These are phyloP conservation scores for Leucophenga varia DNA, from an alignment of 1,140 invertebrate genomes.

Conservation along the genomic window DNA sequence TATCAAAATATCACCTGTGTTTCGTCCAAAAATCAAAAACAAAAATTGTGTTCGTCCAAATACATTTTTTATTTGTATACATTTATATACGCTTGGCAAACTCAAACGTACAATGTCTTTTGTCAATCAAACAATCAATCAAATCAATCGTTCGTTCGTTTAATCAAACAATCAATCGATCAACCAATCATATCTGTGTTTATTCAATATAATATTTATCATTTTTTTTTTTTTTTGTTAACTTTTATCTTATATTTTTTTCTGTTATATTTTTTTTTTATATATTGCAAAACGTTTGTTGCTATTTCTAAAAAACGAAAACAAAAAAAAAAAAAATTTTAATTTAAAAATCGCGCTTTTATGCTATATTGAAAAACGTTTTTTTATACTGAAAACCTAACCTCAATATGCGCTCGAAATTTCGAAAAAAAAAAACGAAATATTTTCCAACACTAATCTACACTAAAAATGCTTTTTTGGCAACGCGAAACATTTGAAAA, in stretches of 20 bases:
- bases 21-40: constrained; percentile 6
- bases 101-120: constrained; percentile 6
- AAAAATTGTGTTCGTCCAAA: constrained; percentile 42
- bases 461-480: too few species aligned
- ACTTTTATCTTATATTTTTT: constrained; percentile 32
- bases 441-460: not conserved
- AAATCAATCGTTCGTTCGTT: constrained; percentile 11
- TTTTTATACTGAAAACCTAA: too few species aligned
- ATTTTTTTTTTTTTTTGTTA: constrained; percentile 43
- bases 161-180: constrained; percentile 29
- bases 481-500: too few species aligned
- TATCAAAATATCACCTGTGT: too few species aligned
- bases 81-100: constrained; percentile 43
- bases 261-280: constrained; percentile 3
- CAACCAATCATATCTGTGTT: too few species aligned
- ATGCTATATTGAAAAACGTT: too few species aligned
- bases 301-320: constrained; percentile 20
- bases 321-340: constrained; percentile 21
- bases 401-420: constrained; percentile 12
- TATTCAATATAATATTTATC: constrained; percentile 34
- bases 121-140: too few species aligned
- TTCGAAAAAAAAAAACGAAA: constrained; percentile 4
- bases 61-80: constrained; percentile 25
- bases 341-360: too few species aligned
- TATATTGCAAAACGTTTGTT: constrained; percentile 25